A percentile compares a stretch with the other conserved stretches of the same genome.
Evolutionary conservation across 2,888 invertebrate species (phyloP).

Genomic region (Toxonevra muliebris): DNA sequence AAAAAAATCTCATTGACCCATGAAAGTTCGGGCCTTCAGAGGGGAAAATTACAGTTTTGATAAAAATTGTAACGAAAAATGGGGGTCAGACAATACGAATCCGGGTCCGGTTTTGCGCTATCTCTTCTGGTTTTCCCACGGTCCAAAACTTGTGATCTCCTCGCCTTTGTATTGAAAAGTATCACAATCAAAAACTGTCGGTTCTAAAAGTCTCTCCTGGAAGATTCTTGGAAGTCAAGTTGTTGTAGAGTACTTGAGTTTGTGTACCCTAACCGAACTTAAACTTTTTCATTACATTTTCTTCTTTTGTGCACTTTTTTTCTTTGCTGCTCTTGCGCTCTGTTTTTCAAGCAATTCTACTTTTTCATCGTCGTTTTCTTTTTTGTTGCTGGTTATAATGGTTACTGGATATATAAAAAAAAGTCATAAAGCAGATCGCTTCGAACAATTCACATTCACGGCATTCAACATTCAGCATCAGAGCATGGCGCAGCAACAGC

Average conservation of each 20-base stretch:
- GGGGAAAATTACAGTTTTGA: no score
- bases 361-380: slow-evolving; percentile 4
- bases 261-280: background rate
- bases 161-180: no score
- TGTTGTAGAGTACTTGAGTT: background rate
- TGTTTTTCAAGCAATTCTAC: background rate
- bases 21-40: no score
- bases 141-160: no score
- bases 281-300: background rate
- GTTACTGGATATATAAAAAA: background rate
- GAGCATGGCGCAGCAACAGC: background rate
- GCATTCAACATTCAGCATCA: background rate
- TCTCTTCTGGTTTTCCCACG: no score
- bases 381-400: slow-evolving; percentile 23
- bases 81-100: no score
- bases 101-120: no score
- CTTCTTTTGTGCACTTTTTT: background rate
- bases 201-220: no score
- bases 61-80: no score
- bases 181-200: no score
- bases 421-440: slow-evolving; percentile 19
- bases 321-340: slow-evolving; percentile 14
- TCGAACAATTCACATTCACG: slow-evolving; percentile 9
- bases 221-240: no score
- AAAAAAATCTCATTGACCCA: no score